Evolutionary conservation across 2,888 invertebrate genomes (phyloP).

Genomic region (Drosophila nr. medialis): DNA sequence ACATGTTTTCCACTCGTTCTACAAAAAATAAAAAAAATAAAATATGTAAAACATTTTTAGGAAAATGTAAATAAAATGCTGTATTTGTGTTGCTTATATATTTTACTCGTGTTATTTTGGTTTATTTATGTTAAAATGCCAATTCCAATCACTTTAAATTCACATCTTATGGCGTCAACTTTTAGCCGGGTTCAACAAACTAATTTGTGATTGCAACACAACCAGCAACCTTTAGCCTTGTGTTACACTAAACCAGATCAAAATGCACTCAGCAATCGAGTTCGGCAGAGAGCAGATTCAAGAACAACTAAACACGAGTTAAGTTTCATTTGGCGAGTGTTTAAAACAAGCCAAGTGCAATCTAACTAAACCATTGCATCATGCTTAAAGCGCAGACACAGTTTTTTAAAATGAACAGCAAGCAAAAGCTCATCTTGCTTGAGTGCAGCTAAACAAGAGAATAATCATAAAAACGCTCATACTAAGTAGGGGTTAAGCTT

Average conservation of each 20-base stretch:
- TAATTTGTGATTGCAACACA: slow-evolving; percentile 34
- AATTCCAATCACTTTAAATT: not conserved
- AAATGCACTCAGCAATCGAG: slow-evolving; percentile 24
- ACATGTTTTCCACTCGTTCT: no score
- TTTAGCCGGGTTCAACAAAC: slow-evolving; percentile 15
- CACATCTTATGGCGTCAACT: not conserved
- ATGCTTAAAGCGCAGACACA: slow-evolving; percentile 37
- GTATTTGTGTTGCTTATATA: not conserved
- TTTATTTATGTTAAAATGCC: no score
- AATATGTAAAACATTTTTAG: no score
- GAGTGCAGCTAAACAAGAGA: slow-evolving; percentile 3
- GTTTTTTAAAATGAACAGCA: slow-evolving; percentile 11
- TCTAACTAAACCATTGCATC: slow-evolving; percentile 65
- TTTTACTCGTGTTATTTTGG: not conserved
- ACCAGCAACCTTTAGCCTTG: slow-evolving; percentile 40
- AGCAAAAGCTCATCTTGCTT: slow-evolving; percentile 34
- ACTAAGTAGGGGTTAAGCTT: not conserved
- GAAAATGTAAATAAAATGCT: not conserved
- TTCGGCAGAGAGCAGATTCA: slow-evolving; percentile 11
- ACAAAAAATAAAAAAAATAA: not conserved
- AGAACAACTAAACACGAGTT: slow-evolving; percentile 24
- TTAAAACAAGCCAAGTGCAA: slow-evolving; percentile 70
- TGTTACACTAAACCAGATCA: slow-evolving; percentile 5
- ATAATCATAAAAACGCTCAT: not conserved
- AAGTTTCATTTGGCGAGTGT: slow-evolving; percentile 60